Percentiles rank a stretch among this genome's conserved stretches.
Evolutionary conservation across 2,113 vertebrate species (phyloP).

Genomic region (Dasyurus viverrinus): DNA sequence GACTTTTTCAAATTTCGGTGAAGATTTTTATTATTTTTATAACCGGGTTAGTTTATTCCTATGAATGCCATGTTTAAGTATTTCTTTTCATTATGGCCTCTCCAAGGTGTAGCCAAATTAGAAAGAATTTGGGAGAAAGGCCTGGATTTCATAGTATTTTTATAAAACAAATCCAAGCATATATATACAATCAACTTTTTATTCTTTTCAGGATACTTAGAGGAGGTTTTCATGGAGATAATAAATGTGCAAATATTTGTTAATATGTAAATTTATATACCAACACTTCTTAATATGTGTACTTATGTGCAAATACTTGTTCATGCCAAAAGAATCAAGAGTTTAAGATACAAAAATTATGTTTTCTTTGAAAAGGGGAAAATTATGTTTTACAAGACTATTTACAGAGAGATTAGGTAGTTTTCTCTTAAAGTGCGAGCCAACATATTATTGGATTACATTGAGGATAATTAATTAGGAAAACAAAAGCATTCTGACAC

Average conservation of each 20-base stretch:
- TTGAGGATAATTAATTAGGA: not conserved
- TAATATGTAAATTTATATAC: no score
- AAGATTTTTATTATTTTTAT: not conserved
- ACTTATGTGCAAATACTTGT: not conserved
- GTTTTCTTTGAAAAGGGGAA: not conserved
- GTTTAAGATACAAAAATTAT: not conserved
- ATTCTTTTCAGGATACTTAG: not conserved
- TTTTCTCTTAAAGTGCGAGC: not conserved
- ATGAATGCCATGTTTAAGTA: not conserved
- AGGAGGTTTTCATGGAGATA: not conserved
- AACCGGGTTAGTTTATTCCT: not conserved
- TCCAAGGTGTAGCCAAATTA: not conserved
- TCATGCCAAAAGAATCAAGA: not conserved
- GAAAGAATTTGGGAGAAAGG: no score
- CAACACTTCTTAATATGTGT: not conserved
- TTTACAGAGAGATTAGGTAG: not conserved
- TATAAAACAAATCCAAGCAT: not conserved
- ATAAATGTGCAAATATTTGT: not conserved
- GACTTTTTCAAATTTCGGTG: not conserved
- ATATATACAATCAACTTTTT: not conserved
- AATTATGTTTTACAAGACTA: not conserved
- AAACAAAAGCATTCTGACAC: not conserved
- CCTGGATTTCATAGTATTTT: not conserved
- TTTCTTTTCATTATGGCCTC: not conserved
- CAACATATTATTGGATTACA: not conserved